These are phyloP conservation scores for Mirounga angustirostris DNA, from an alignment of 2,113 vertebrate species.

Conservation along the genomic window DNA sequence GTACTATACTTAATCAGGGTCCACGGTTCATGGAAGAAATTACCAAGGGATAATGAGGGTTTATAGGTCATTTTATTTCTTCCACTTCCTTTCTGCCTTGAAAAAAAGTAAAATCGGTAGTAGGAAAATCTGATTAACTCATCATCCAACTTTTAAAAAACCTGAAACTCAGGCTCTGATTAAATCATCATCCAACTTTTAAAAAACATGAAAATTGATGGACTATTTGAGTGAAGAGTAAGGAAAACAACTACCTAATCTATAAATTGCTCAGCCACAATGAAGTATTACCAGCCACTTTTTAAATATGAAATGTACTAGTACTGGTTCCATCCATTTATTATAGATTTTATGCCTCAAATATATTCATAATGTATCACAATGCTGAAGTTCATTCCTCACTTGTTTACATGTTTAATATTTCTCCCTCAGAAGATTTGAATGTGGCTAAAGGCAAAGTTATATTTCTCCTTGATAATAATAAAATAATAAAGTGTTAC, in stretches of 20 bases:
- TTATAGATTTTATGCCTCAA: constrained; percentile 47
- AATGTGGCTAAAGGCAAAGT: constrained; percentile 60
- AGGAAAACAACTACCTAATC: constrained; percentile 1
- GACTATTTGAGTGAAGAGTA: background rate
- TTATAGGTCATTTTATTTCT: constrained; percentile 19
- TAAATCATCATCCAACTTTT: constrained; percentile 21
- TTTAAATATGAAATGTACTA: constrained; percentile 33
- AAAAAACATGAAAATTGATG: constrained; percentile 29
- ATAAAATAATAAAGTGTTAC: constrained; percentile 41
- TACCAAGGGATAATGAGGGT: background rate
- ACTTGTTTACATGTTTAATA: constrained; percentile 64
- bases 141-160: constrained; percentile 26
- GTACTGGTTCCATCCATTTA: constrained; percentile 27
- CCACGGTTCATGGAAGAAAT: background rate
- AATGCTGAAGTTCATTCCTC: constrained; percentile 37
- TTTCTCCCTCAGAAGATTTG: constrained; percentile 53
- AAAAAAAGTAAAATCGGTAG: background rate
- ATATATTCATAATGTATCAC: constrained; percentile 60
- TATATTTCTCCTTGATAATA: constrained; percentile 62
- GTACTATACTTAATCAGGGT: background rate
- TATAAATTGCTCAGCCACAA: constrained; percentile 3
- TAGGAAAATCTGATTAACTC: constrained; percentile 13
- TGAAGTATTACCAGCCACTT: constrained; percentile 21
- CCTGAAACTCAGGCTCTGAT: background rate
- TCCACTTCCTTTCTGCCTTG: background rate